Percentiles rank a stretch among this genome's conserved stretches.
Conservation (phyloP, 2,113 vertebrate species). For the Nannospalax galili region DNA sequence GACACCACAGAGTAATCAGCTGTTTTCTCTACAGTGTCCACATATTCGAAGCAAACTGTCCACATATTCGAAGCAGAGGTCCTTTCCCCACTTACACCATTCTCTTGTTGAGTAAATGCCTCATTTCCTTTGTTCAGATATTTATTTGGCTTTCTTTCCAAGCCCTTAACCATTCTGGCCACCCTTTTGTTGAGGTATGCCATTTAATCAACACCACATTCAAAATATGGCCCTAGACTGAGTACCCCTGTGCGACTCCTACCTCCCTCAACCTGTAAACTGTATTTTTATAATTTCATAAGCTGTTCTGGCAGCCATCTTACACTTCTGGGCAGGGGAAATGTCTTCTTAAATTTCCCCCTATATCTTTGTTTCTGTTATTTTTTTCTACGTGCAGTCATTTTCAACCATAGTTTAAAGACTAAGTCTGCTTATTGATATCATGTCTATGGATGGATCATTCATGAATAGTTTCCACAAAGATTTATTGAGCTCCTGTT, state of each 20-base stretch:
- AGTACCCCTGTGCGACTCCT: not conserved
- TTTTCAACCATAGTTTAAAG: not conserved
- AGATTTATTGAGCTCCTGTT: not conserved
- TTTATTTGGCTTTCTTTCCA: not conserved
- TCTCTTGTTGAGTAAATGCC: not conserved
- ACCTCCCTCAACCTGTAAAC: not conserved
- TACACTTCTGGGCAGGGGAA: not conserved
- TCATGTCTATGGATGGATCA: not conserved
- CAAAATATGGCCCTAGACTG: not conserved
- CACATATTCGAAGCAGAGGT: not conserved
- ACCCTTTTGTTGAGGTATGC: not conserved
- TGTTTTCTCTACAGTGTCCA: not conserved
- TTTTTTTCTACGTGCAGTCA: not conserved
- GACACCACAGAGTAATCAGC: not conserved
- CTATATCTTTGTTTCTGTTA: not conserved
- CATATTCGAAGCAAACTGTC: not conserved
- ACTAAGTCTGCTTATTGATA: not conserved
- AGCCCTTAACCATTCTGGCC: not conserved
- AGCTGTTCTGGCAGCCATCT: not conserved
- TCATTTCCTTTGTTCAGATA: not conserved
- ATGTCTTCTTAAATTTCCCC: not conserved
- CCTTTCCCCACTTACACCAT: not conserved
- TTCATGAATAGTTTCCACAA: not conserved
- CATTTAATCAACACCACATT: not conserved
- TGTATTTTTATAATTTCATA: not conserved